These are phyloP conservation scores for Geotrupes spiniger DNA, from an alignment of 2,888 invertebrate genomes.

Conservation along the genomic window DNA sequence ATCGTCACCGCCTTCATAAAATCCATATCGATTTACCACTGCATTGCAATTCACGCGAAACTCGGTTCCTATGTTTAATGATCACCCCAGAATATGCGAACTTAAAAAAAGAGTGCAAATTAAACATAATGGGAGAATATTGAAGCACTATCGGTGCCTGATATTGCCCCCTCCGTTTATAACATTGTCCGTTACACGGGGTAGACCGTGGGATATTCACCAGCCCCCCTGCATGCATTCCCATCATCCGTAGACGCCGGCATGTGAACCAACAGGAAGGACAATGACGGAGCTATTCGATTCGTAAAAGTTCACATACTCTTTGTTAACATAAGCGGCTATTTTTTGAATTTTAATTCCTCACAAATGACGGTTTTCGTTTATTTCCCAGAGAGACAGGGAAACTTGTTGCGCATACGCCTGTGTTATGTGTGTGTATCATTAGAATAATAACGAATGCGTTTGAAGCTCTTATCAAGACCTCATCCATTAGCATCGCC, in stretches of 20 bases:
- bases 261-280: constrained; percentile 36
- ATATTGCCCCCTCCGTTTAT: constrained; percentile 29
- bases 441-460: too few relatives aligned
- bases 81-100: constrained; percentile 4
- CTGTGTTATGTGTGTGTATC: too few relatives aligned
- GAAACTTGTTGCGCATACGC: too few relatives aligned
- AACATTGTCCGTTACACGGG: constrained; percentile 41
- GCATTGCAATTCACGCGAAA: too few relatives aligned
- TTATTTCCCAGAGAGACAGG: too few relatives aligned
- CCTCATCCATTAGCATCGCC: too few relatives aligned
- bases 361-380: constrained; percentile 4
- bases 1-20: too few relatives aligned
- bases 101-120: constrained; percentile 8
- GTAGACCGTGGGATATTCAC: constrained; percentile 44
- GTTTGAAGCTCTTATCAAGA: too few relatives aligned
- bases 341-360: constrained; percentile 14
- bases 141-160: background rate
- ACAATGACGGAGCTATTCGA: constrained; percentile 28
- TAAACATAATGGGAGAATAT: constrained; percentile 14
- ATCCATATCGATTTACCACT: too few relatives aligned
- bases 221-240: constrained; percentile 35
- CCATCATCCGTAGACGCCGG: constrained; percentile 33
- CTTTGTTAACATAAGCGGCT: constrained; percentile 5
- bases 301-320: constrained; percentile 10
- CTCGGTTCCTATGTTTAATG: constrained; percentile 4